Evolutionary conservation across 2,888 invertebrate genomes (phyloP), one percentile per base, ranked within the genome.

Genomic region (Eudemis profundana): DNA sequence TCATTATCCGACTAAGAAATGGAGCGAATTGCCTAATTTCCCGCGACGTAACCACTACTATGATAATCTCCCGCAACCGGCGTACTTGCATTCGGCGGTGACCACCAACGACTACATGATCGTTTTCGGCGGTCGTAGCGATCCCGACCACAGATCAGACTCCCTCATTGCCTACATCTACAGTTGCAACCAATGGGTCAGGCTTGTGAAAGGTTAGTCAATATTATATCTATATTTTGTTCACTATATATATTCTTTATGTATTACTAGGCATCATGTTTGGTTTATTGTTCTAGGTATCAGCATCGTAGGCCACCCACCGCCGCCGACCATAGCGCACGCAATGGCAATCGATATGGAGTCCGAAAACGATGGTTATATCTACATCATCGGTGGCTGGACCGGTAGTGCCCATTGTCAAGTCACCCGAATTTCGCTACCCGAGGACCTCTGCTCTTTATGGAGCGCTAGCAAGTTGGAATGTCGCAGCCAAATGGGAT

Each of bases 31-130:
- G 50, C 96, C 97, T 0, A 93, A 94, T 0, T 96, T 96, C 70
- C 93, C 93, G 8, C 95, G 95, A 66, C 87, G 94, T 5, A 94
- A 94, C 74, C 87, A 93, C 21, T 87, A 90, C 0, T 86, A 91
- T 50, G 90, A 92, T 15, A 82, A 89, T 68, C 78, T 97, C 86
- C 97, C 97, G 0, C 93, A 95, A 72, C 94, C 95, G 0, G 94
- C 98, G 57, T 97, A 96, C 79, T 94, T 98, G 67, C 98, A 98
- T 85, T 96, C 97, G 0, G 98, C 98, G 0, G 96, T 98, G 0
- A 96, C 96, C 0, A 97, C 97, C 0, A 96, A 96, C 66, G 95
- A 96, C 57, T 97, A 97, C 78, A 97, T 98, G 98, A 93, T 98
- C 21, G 94, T 98, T 36, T 95, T 97, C 77, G 98, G 98, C 0